Evolutionary conservation across 2,113 vertebrate species (phyloP).

Genomic region (Gambusia affinis): DNA sequence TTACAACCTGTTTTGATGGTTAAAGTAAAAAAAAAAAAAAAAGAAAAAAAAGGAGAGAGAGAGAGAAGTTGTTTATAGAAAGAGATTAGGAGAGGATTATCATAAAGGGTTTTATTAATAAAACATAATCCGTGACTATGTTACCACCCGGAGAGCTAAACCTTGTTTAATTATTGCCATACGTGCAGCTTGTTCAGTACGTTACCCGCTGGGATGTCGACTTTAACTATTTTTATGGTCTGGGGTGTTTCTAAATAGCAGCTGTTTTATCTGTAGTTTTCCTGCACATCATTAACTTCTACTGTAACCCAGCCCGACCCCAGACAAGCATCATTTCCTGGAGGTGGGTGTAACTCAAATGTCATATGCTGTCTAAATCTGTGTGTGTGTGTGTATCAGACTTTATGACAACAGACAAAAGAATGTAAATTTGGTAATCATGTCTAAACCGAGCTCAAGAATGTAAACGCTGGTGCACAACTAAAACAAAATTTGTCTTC

Average conservation of each 20-base stretch:
- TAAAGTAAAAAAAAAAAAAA: neutral
- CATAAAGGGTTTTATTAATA: constrained; percentile 41
- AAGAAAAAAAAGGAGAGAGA: no score
- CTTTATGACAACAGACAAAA: constrained; percentile 59
- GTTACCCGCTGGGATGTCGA: constrained; percentile 40
- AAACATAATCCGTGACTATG: constrained; percentile 19
- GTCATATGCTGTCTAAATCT: constrained; percentile 41
- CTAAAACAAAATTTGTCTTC: constrained; percentile 14
- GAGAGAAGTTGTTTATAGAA: neutral
- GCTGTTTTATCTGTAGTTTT: constrained; percentile 63
- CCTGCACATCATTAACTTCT: constrained; percentile 63
- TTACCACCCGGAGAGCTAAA: constrained; percentile 37
- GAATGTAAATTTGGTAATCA: constrained; percentile 67
- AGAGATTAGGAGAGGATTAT: constrained; percentile 10
- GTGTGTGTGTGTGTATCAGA: constrained; percentile 10
- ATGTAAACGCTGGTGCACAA: constrained; percentile 44
- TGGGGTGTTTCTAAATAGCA: constrained; percentile 61
- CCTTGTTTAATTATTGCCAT: constrained; percentile 42
- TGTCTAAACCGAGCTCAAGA: constrained; percentile 43
- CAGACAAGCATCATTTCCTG: constrained; percentile 67
- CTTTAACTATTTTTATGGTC: constrained; percentile 53
- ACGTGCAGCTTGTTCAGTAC: constrained; percentile 47
- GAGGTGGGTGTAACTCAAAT: constrained; percentile 68
- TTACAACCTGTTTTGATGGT: neutral
- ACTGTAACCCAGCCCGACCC: constrained; percentile 44